These are phyloP conservation scores for Pantherophis vulpinus DNA, from an alignment of 2,797 vertebrate genomes.

Conservation along the genomic window DNA sequence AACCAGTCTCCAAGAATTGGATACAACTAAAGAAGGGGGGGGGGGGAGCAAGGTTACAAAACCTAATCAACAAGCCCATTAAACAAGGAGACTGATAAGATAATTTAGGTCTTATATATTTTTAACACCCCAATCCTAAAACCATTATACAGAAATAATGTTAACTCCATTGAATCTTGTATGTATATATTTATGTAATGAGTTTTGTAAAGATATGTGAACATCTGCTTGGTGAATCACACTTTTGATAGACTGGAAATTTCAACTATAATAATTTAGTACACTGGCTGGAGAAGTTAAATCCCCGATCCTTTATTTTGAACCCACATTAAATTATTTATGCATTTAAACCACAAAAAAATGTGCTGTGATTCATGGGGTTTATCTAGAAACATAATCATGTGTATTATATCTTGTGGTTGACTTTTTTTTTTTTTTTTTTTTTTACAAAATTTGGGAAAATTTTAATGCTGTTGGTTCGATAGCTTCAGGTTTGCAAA, in stretches of 20 bases:
- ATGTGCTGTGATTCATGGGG: conserved; percentile 16
- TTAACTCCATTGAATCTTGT: neutral
- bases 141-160: conserved; percentile 3
- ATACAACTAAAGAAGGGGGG: neutral
- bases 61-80: conserved; percentile 12
- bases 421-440: neutral
- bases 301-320: conserved; percentile 23
- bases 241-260: neutral
- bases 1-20: neutral
- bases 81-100: neutral
- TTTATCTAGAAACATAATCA: conserved; percentile 16
- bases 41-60: neutral
- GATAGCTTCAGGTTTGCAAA: neutral
- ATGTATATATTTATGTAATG: neutral
- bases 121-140: neutral
- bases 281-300: neutral
- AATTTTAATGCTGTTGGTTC: neutral
- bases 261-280: conserved; percentile 5
- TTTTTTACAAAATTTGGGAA: neutral
- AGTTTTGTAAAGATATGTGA: conserved; percentile 4
- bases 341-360: conserved; percentile 22
- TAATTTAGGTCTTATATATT: neutral
- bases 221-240: neutral
- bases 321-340: conserved; percentile 46
- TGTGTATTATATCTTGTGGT: conserved; percentile 1